phyloP scores from a whole-genome alignment of 2,113 vertebrate genomes.

The Platycercus adscitus region DNA sequence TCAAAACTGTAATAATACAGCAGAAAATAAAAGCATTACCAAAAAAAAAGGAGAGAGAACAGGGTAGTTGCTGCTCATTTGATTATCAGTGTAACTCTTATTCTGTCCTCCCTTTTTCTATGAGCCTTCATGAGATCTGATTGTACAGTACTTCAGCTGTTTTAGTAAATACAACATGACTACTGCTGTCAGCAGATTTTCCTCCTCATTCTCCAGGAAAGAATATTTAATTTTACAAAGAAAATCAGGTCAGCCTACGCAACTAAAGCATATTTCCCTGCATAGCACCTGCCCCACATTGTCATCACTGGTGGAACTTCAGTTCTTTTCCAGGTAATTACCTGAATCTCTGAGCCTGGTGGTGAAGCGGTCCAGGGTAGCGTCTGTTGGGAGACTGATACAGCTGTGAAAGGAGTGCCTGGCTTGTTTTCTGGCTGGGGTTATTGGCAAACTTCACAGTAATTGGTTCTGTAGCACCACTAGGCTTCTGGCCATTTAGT shows the following conservation, averaged over 20 bases:
- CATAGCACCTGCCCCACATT: constrained; percentile 19
- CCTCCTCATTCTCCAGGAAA: constrained; percentile 63
- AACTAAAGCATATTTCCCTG: constrained; percentile 51
- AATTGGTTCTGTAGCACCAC: constrained; percentile 97
- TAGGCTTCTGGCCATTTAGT: constrained; percentile 99
- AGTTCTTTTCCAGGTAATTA: constrained; percentile 77
- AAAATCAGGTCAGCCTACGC: constrained; percentile 58
- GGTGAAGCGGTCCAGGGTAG: constrained; percentile 97
- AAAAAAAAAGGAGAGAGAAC: neutral
- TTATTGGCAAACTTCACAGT: constrained; percentile 99
- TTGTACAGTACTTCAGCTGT: constrained; percentile 44
- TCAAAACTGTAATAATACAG: constrained; percentile 48
- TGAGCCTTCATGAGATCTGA: constrained; percentile 22
- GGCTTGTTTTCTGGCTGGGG: constrained; percentile 99
- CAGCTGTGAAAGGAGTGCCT: constrained; percentile 98
- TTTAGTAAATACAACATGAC: constrained; percentile 68
- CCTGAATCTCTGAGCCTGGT: constrained; percentile 99
- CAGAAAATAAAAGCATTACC: constrained; percentile 58
- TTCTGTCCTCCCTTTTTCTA: neutral
- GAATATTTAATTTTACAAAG: constrained; percentile 68
- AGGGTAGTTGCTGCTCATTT: constrained; percentile 38
- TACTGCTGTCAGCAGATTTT: constrained; percentile 61
- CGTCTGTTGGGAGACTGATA: constrained; percentile 99
- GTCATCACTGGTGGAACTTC: neutral
- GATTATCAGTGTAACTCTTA: constrained; percentile 51